Percentiles rank a stretch among this genome's conserved stretches.
Evolutionary conservation across 2,797 vertebrate genomes (phyloP).

Genomic region (Lepus townsendii): DNA sequence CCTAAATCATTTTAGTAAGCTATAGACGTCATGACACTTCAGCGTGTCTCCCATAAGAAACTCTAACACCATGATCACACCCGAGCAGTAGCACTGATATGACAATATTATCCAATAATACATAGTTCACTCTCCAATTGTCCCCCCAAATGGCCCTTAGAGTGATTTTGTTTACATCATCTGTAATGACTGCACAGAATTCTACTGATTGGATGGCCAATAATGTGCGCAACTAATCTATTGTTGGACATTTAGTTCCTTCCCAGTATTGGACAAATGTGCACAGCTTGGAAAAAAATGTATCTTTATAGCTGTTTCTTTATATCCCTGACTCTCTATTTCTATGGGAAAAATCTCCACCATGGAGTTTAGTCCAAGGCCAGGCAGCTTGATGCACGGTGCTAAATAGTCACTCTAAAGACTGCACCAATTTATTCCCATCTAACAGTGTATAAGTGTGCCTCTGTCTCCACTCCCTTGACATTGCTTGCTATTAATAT

Average conservation of each 20-base stretch:
- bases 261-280: slow-evolving; percentile 8
- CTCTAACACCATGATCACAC: neutral
- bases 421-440: neutral
- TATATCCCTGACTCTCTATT: slow-evolving; percentile 20
- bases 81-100: neutral
- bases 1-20: neutral
- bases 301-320: neutral
- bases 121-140: neutral
- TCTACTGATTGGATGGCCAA: slow-evolving; percentile 1
- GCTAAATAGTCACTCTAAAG: neutral
- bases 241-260: slow-evolving; percentile 21
- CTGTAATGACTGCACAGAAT: neutral
- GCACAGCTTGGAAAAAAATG: neutral
- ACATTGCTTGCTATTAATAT: neutral
- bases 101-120: neutral
- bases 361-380: neutral
- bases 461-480: neutral
- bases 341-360: slow-evolving; percentile 21
- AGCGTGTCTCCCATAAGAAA: neutral
- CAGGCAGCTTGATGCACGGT: neutral
- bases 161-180: neutral
- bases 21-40: neutral
- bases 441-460: no score
- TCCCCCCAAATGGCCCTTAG: neutral
- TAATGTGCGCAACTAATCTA: slow-evolving; percentile 41